These are phyloP conservation scores for Pristionchus japonicus DNA, from an alignment of 2,888 invertebrate genomes.

Conservation along the genomic window DNA sequence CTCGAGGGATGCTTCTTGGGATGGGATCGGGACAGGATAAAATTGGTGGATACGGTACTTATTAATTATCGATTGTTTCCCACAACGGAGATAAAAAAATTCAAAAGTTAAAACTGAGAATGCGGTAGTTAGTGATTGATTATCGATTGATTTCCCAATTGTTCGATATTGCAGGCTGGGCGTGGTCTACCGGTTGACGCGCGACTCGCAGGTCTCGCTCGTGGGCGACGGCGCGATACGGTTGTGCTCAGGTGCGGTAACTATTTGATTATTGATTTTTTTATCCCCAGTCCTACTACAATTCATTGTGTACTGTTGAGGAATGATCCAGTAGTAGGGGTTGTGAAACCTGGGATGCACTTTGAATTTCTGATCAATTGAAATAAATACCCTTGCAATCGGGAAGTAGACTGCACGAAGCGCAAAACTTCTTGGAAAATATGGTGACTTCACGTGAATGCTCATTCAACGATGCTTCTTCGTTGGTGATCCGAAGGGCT, in stretches of 20 bases:
- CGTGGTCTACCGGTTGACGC: slow-evolving; percentile 60
- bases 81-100: not conserved
- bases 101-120: not conserved
- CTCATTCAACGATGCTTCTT: no score
- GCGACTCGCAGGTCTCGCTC: slow-evolving; percentile 42
- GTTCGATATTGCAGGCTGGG: slow-evolving; percentile 68
- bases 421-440: no score
- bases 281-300: not conserved
- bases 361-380: no score
- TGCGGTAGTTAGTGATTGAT: not conserved
- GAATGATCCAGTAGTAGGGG: not conserved
- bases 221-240: slow-evolving; percentile 85
- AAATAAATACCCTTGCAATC: no score
- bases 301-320: not conserved
- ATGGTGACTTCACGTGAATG: no score
- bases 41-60: not conserved
- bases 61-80: not conserved
- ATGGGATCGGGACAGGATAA: no score
- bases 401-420: no score
- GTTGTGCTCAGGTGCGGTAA: slow-evolving; percentile 50
- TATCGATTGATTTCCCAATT: no score
- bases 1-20: no score
- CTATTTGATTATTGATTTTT: not conserved
- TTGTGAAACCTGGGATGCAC: no score
- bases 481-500: no score